Conservation (phyloP, 2,113 vertebrate species). For the Python bivittatus region DNA sequence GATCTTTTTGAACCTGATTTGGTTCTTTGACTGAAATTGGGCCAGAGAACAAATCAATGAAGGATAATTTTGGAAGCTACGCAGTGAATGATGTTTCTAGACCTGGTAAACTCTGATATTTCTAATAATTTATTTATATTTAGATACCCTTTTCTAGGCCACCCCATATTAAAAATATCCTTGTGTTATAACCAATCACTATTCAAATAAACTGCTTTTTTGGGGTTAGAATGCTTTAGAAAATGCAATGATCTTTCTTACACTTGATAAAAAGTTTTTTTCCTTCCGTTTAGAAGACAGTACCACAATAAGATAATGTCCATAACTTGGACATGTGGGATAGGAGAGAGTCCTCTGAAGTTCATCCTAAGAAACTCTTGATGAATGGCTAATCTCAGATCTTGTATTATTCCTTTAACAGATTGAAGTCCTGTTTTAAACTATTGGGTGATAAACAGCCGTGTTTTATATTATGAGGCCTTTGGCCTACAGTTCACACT, state of each 20-base stretch:
- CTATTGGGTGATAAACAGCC: not conserved
- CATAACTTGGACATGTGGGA: not conserved
- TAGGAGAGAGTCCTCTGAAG: not conserved
- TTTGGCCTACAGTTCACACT: not conserved
- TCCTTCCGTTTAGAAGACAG: not conserved
- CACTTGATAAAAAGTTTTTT: not conserved
- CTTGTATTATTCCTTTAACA: not conserved
- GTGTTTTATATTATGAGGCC: not conserved
- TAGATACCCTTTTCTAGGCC: not conserved
- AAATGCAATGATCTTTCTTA: not conserved
- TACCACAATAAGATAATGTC: not conserved
- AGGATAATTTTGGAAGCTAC: not conserved
- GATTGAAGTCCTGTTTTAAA: not conserved
- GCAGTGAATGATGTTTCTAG: not conserved
- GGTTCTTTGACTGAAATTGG: not conserved
- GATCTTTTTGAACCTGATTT: slow-evolving; percentile 15
- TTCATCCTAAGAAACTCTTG: not conserved
- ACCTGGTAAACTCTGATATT: slow-evolving; percentile 36
- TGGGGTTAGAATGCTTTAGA: not conserved
- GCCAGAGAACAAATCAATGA: slow-evolving; percentile 39
- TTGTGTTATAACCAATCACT: not conserved
- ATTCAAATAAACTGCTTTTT: not conserved
- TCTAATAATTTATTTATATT: not conserved
- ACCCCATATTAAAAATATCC: not conserved
- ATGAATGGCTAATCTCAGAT: not conserved